Conservation (phyloP, 64 coral and sea anemone genomes). For the Stichodactyla mertensii region DNA sequence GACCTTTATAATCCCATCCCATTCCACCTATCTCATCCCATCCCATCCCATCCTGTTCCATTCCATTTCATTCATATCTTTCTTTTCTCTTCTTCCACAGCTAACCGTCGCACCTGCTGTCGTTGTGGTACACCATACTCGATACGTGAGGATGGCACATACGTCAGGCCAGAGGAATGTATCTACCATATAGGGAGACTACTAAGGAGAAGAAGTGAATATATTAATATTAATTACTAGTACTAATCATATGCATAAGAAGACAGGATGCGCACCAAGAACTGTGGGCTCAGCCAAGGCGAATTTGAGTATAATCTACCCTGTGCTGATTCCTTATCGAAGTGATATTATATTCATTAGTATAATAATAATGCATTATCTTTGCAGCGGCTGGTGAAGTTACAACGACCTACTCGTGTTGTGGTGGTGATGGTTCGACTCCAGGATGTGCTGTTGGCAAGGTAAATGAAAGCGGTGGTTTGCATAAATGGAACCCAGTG, state of each 20-base stretch:
- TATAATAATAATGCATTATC: background rate
- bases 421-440: slow-evolving; percentile 91
- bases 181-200: slow-evolving; percentile 80
- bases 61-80: background rate
- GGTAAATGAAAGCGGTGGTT: slow-evolving; percentile 3
- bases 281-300: too few species aligned
- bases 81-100: background rate
- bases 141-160: slow-evolving; percentile 65
- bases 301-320: too few species aligned
- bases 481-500: background rate
- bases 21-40: background rate
- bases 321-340: background rate
- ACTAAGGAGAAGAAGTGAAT: slow-evolving; percentile 72
- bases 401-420: slow-evolving; percentile 79
- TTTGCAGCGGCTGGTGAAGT: slow-evolving; percentile 63
- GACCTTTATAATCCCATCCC: background rate
- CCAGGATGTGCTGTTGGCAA: slow-evolving; percentile 87
- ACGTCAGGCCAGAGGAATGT: slow-evolving; percentile 76
- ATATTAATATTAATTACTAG: background rate
- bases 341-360: background rate
- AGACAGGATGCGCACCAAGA: too few species aligned
- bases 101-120: slow-evolving; percentile 60
- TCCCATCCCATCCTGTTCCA: background rate
- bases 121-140: slow-evolving; percentile 84
- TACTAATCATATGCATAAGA: too few species aligned